Conservation (phyloP, 2,888 invertebrate species). For the Bombylius major region DNA sequence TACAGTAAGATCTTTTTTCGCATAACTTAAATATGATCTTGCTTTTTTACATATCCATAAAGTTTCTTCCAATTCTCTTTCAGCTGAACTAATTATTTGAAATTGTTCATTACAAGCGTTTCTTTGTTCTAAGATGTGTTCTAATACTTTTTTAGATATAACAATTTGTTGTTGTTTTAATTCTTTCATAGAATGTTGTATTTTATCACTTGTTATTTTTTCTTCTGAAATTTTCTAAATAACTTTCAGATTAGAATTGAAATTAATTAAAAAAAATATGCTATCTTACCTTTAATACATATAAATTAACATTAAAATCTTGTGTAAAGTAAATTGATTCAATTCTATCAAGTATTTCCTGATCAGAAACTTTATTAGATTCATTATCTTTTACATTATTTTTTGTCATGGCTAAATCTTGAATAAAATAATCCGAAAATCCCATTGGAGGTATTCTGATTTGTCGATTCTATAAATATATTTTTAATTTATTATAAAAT, state of each 20-base stretch:
- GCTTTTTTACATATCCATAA: conserved; percentile 59
- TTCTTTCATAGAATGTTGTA: conserved; percentile 28
- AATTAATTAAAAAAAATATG: not conserved
- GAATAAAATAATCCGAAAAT: conserved; percentile 36
- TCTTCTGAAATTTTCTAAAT: conserved; percentile 28
- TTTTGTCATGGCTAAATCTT: conserved; percentile 17
- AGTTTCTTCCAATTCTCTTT: conserved; percentile 55
- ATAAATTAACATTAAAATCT: conserved; percentile 28
- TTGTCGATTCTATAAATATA: conserved; percentile 23
- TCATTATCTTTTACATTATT: conserved; percentile 11
- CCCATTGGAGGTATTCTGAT: conserved; percentile 38
- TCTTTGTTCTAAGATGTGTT: conserved; percentile 84
- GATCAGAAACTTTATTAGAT: conserved; percentile 29
- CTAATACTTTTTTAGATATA: conserved; percentile 85
- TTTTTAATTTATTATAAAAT: not conserved
- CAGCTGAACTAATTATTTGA: conserved; percentile 55
- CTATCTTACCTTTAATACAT: conserved; percentile 29
- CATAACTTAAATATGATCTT: conserved; percentile 56
- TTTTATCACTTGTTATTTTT: conserved; percentile 28
- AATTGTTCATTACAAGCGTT: conserved; percentile 78
- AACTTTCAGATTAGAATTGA: conserved; percentile 24
- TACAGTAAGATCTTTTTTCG: conserved; percentile 70
- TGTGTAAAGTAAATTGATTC: conserved; percentile 30
- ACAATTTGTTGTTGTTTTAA: conserved; percentile 42
- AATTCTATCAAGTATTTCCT: conserved; percentile 34